Conservation (phyloP, 2,113 vertebrate genomes). For the Picathartes gymnocephalus region DNA sequence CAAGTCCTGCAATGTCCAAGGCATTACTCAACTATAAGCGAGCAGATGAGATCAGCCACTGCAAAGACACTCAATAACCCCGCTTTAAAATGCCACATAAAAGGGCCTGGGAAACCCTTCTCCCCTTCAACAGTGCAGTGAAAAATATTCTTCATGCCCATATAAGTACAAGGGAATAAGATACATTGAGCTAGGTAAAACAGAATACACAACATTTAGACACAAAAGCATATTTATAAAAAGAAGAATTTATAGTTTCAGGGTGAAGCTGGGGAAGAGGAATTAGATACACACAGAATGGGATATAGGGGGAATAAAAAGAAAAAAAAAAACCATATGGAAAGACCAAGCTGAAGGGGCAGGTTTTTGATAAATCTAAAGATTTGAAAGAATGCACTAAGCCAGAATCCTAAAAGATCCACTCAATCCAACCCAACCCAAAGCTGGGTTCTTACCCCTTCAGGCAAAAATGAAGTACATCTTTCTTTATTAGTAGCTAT, state of each 20-base stretch:
- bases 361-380: not conserved
- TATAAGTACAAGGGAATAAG: not conserved
- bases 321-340: fast-evolving
- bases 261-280: not conserved
- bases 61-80: not conserved
- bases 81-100: not conserved
- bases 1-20: not conserved
- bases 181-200: not conserved
- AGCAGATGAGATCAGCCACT: not conserved
- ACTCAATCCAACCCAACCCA: too few relatives aligned
- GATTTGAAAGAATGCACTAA: not conserved
- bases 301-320: fast-evolving
- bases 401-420: not conserved
- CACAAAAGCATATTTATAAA: not conserved
- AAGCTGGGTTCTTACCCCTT: not conserved
- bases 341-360: not conserved
- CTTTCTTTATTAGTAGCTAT: not conserved
- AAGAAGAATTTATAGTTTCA: not conserved
- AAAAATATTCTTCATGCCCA: not conserved
- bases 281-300: not conserved
- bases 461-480: not conserved
- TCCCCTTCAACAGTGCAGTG: not conserved
- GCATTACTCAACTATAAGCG: not conserved
- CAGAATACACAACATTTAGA: not conserved
- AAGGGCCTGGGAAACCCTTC: not conserved